A percentile compares a stretch with the other conserved stretches of the same genome.
Conservation (phyloP, 1,140 invertebrate species). For the Oryctes rhinoceros region DNA sequence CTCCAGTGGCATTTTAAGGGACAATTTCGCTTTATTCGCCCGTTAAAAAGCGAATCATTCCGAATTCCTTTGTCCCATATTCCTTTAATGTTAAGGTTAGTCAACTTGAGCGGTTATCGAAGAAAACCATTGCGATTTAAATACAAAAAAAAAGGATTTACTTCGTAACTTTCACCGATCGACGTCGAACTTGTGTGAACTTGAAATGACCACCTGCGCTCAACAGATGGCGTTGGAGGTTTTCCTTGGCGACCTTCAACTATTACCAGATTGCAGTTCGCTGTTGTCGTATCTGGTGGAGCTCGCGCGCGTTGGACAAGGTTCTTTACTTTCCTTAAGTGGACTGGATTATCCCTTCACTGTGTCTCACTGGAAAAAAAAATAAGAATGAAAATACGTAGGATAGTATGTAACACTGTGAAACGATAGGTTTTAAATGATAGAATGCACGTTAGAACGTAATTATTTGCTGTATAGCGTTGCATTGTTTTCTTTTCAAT, state of each 20-base stretch:
- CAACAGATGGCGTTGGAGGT: neutral
- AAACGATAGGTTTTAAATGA: no score
- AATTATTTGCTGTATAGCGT: no score
- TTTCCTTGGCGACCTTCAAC: neutral
- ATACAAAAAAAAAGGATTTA: neutral
- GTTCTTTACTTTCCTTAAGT: constrained; percentile 4
- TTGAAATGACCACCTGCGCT: neutral
- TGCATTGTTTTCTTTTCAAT: no score
- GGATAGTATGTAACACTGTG: no score
- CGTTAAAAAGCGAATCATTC: neutral
- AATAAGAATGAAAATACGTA: neutral
- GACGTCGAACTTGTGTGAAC: neutral
- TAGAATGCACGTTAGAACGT: no score
- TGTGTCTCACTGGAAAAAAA: neutral
- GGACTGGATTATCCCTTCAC: neutral
- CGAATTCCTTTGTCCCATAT: neutral
- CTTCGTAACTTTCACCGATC: no score
- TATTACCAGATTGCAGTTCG: neutral
- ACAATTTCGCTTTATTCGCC: neutral
- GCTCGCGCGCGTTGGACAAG: neutral
- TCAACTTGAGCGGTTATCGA: neutral
- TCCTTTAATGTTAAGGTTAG: neutral
- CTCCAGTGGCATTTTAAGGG: neutral
- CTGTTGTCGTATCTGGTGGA: neutral
- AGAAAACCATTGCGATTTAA: neutral